Percentiles rank a stretch among this genome's conserved stretches.
These are phyloP conservation scores for Epinephelus cyanopodus DNA, from an alignment of 2,113 vertebrate species.

Conservation along the genomic window DNA sequence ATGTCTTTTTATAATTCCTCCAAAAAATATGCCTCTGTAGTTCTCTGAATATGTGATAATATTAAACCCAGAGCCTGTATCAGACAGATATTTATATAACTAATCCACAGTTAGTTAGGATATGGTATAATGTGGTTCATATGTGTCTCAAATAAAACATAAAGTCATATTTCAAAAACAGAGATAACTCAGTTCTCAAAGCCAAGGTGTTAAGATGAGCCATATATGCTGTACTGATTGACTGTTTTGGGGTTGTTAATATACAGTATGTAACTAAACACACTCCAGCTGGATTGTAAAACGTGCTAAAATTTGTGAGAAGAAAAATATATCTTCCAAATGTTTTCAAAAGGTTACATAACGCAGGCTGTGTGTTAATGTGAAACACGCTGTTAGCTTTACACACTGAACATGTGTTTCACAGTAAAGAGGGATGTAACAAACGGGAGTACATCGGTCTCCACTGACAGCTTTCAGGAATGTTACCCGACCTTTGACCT, in stretches of 20 bases:
- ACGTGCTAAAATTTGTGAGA: background rate
- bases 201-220: background rate
- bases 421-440: conserved; percentile 65
- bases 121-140: background rate
- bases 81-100: background rate
- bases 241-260: background rate
- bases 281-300: background rate
- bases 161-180: background rate
- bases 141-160: no score
- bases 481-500: conserved; percentile 67
- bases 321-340: background rate
- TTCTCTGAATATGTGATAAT: background rate
- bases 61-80: background rate
- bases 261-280: background rate
- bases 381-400: conserved; percentile 15
- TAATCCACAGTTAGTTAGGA: background rate
- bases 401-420: conserved; percentile 62
- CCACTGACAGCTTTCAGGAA: conserved; percentile 65
- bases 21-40: background rate
- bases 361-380: conserved; percentile 33
- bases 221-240: background rate
- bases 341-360: conserved; percentile 33
- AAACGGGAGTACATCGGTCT: conserved; percentile 66
- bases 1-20: background rate
- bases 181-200: background rate